These are phyloP conservation scores for Eristalis arbustorum DNA, from an alignment of 2,888 invertebrate species.

Conservation along the genomic window DNA sequence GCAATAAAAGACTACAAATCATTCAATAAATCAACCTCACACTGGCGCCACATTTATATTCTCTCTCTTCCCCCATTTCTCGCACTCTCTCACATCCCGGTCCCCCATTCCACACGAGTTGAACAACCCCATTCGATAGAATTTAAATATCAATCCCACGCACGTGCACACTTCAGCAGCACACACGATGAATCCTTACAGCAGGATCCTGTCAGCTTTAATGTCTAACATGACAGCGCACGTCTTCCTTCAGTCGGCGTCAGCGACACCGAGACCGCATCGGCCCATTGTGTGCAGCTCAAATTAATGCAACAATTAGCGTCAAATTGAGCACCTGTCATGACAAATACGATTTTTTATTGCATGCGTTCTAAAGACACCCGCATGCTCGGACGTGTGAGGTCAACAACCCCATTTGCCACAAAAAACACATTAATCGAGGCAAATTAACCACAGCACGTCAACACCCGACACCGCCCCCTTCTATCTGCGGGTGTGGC, in stretches of 20 bases:
- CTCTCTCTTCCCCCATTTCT: neutral
- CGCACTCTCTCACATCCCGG: neutral
- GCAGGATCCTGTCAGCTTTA: conserved; percentile 33
- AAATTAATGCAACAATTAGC: conserved; percentile 58
- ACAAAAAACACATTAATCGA: neutral
- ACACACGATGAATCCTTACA: conserved; percentile 26
- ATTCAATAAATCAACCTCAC: conserved; percentile 18
- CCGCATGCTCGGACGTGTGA: conserved; percentile 10
- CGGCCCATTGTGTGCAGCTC: neutral
- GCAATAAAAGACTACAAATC: conserved; percentile 28
- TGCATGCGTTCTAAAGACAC: conserved; percentile 6
- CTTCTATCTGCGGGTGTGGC: neutral
- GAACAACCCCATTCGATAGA: conserved; percentile 43
- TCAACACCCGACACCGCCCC: neutral
- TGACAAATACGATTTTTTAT: conserved; percentile 40
- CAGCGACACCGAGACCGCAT: neutral
- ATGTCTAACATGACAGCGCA: conserved; percentile 45
- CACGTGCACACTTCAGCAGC: conserved; percentile 28
- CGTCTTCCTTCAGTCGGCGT: conserved; percentile 22
- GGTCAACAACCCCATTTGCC: conserved; percentile 46
- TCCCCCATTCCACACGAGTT: conserved; percentile 11
- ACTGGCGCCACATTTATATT: conserved; percentile 24
- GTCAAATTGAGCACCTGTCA: conserved; percentile 57
- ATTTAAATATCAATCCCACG: conserved; percentile 30
- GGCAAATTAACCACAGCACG: conserved; percentile 10